These are phyloP conservation scores for Arenaria interpres DNA, from an alignment of 2,113 vertebrate genomes.

Conservation along the genomic window DNA sequence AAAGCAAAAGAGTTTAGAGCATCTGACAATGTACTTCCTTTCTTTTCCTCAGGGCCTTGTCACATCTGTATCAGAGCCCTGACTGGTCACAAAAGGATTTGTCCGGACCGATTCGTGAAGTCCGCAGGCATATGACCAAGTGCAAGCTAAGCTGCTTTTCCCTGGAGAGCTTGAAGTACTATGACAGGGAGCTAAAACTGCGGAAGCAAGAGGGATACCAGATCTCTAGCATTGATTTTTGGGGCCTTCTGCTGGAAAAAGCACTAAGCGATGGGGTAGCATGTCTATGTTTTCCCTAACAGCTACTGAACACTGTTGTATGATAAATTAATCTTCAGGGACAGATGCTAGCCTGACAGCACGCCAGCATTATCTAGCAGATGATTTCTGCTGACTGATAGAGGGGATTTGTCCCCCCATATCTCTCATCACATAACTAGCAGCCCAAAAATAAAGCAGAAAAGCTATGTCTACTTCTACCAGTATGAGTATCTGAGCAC, in stretches of 20 bases:
- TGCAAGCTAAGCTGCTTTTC: conserved; percentile 73
- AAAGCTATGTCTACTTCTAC: neutral
- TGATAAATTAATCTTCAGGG: neutral
- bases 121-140: conserved; percentile 76
- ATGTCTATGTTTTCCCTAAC: neutral
- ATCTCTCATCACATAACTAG: neutral
- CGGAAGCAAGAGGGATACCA: conserved; percentile 63
- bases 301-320: neutral
- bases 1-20: neutral
- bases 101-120: conserved; percentile 28
- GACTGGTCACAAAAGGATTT: conserved; percentile 82
- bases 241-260: conserved; percentile 78
- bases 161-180: conserved; percentile 58
- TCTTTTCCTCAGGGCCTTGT: conserved; percentile 76
- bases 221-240: conserved; percentile 73
- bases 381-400: neutral
- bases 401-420: rapidly evolving
- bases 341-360: neutral
- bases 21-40: neutral
- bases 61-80: conserved; percentile 75
- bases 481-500: neutral
- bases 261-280: conserved; percentile 42
- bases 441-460: neutral
- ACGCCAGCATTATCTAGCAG: neutral
- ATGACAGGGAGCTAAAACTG: conserved; percentile 57